These are phyloP conservation scores for Aepyceros melampus DNA, from an alignment of 2,113 vertebrate genomes.

Conservation along the genomic window DNA sequence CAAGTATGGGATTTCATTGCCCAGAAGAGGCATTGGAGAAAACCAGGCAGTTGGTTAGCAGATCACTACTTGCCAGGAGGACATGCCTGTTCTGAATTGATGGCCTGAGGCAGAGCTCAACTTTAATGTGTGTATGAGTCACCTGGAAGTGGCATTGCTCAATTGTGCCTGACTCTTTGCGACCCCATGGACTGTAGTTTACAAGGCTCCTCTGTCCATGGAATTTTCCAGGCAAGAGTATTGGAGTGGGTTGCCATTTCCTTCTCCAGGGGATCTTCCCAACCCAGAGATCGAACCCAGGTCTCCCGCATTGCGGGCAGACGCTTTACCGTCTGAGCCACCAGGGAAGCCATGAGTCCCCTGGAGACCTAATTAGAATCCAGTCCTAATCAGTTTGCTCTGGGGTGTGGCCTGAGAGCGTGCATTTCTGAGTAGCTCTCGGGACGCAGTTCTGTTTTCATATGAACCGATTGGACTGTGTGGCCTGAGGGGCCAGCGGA, in stretches of 20 bases:
- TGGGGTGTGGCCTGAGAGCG: neutral
- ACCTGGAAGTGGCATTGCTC: neutral
- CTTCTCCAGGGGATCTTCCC: too few species aligned
- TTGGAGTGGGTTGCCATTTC: too few species aligned
- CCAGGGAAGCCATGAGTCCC: neutral
- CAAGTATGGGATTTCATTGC: neutral
- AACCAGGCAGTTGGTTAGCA: neutral
- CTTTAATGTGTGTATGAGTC: conserved; percentile 3
- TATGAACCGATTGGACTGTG: neutral
- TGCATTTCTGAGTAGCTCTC: neutral
- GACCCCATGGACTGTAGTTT: too few species aligned
- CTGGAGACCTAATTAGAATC: neutral
- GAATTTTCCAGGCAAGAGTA: too few species aligned
- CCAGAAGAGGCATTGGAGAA: neutral
- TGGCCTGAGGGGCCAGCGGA: neutral
- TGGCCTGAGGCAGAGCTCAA: neutral
- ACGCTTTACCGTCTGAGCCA: too few species aligned
- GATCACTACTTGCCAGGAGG: neutral
- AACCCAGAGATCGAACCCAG: too few species aligned
- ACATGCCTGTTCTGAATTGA: neutral
- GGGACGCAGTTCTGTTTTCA: neutral
- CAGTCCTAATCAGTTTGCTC: neutral
- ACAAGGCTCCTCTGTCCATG: too few species aligned
- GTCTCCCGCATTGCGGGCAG: too few species aligned
- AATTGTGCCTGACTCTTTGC: too few species aligned